Evolutionary conservation across 1,140 invertebrate species (phyloP), one percentile per base, ranked within the genome.

Genomic region (Adoxophyes honmai): DNA sequence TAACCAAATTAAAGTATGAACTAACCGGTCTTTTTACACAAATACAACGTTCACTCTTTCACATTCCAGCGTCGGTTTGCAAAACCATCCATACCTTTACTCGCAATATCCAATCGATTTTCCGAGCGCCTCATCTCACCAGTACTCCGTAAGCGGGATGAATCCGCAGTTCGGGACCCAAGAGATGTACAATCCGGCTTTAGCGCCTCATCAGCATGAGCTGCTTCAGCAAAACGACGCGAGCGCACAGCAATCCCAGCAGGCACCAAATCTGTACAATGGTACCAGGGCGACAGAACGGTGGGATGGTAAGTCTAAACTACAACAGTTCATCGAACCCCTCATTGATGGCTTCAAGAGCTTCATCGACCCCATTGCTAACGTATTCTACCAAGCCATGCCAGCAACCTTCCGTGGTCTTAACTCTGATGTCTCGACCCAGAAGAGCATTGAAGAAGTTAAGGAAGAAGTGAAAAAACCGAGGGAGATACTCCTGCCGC

Each of bases 21-120:
- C 1, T 11, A 18, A 34, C 16, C 8, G 5, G n/a, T 52, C 1
- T 34, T 3, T 34, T 5, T 16, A 21, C 36, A 35, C 21, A 13
- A 9, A 53, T 4, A 54, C 53, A 48, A 66, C 52, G 58, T 34
- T 38, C 34, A 59, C 73, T 75, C 79, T 60, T 86, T 83, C 86
- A 59, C 62, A 74, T 88, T 88, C 64, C 86, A 89, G 87, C 67
- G 60, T 77, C 70, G 81, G 81, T 73, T 80, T 86, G 68, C 84
- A 84, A 73, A 85, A 82, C 70, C 78, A 89, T 58, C 86, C 88
- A 54, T 89, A 89, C 63, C 75, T 89, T 68, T 90, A 89, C 70
- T 86, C 84, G 59, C 86, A 90, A 80, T 89, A 90, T 65, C 89
- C 86, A 66, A 80, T 90, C 72, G 89, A 90, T 77, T 90, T 90